Conservation (phyloP, 2,113 vertebrate genomes). For the Spermophilus dauricus region DNA sequence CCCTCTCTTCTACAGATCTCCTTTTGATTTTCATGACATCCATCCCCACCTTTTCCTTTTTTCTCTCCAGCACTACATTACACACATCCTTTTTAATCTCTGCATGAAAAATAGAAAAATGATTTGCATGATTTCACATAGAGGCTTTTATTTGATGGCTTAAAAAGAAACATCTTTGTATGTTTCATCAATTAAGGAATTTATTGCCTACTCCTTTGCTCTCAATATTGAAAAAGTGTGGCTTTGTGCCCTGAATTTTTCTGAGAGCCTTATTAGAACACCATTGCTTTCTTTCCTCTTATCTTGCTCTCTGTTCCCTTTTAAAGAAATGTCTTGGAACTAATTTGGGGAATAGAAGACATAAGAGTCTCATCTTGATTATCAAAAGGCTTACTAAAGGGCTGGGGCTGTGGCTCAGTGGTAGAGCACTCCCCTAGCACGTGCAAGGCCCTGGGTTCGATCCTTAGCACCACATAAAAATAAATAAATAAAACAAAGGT, state of each 20-base stretch:
- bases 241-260: neutral
- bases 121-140: neutral
- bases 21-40: no score
- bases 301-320: neutral
- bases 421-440: no score
- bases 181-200: conserved; percentile 29
- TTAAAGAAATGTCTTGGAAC: conserved; percentile 4
- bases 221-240: neutral
- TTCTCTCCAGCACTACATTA: neutral
- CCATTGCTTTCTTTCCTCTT: neutral
- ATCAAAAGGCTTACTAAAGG: neutral
- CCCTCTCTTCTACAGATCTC: no score
- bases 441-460: no score
- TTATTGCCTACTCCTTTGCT: neutral
- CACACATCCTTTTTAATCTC: neutral
- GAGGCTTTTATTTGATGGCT: neutral
- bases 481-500: no score
- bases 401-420: neutral
- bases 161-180: conserved; percentile 15
- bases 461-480: no score
- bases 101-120: neutral
- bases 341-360: conserved; percentile 10
- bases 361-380: neutral
- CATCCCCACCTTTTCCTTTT: no score
- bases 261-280: neutral